Evolutionary conservation across 2,888 invertebrate species (phyloP), one percentile per base, ranked within the genome.

Genomic region (Pterobdella sp.): DNA sequence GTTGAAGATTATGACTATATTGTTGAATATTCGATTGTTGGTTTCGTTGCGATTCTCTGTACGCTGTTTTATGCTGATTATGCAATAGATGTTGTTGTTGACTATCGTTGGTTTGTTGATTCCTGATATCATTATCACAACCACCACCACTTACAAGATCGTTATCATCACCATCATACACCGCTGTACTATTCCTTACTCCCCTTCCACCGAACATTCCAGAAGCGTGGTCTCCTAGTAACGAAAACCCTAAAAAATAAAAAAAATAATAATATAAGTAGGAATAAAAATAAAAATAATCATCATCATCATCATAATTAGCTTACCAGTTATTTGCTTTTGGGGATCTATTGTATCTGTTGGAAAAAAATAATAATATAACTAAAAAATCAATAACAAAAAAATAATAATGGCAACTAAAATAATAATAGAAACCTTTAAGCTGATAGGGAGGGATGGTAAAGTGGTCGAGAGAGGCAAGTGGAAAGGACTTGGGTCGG

Each of bases 401-500:
- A n/a, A n/a, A n/a, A n/a, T n/a, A n/a, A n/a, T n/a, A n/a, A n/a
- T n/a, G n/a, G n/a, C n/a, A n/a, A n/a, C n/a, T n/a, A n/a, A n/a
- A n/a, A n/a, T n/a, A n/a, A n/a, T n/a, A n/a, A n/a, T n/a, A n/a
- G n/a, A n/a, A n/a, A n/a, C n/a, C n/a, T n/a, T n/a, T n/a, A n/a
- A n/a, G n/a, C n/a, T n/a, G n/a, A n/a, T n/a, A n/a, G n/a, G n/a
- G n/a, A n/a, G n/a, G n/a, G n/a, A n/a, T n/a, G n/a, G 18, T 7
- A 18, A 14, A 14, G 42, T 42, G 42, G 42, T 42, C 18, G 42
- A 42, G 42, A 14, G 42, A 7, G 42, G 42, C 18, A 18, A 56
- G 26, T 14, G 60, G 60, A n/a, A 56, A 56, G 4, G 60, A 56
- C n/a, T 56, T 56, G 60, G 60, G 60, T n/a, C 60, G 60, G n/a